phyloP scores from a whole-genome alignment of 2,888 invertebrate species.

The Philereme transversata region DNA sequence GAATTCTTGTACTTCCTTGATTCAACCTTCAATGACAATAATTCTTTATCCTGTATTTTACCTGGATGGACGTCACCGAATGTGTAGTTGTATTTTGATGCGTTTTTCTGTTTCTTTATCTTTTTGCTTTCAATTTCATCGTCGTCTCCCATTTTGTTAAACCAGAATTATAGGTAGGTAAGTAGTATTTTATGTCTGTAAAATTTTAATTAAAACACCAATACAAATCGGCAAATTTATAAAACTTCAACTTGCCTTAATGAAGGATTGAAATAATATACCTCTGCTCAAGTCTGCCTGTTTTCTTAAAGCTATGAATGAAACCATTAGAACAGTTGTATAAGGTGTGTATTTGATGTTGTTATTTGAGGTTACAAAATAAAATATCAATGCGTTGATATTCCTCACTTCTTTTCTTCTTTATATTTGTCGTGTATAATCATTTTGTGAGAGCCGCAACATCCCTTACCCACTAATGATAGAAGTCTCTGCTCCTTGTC shows the following conservation, averaged over 20 bases:
- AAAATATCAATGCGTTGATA: slow-evolving; percentile 62
- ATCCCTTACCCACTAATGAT: slow-evolving; percentile 64
- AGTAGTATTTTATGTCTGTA: slow-evolving; percentile 3
- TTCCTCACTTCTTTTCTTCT: slow-evolving; percentile 48
- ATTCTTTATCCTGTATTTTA: slow-evolving; percentile 38
- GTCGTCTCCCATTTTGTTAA: slow-evolving; percentile 59
- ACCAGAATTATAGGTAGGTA: not conserved
- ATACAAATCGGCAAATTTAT: no score
- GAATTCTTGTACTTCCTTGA: no score
- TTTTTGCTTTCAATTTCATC: slow-evolving; percentile 66
- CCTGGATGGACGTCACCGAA: slow-evolving; percentile 82
- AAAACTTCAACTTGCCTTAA: no score
- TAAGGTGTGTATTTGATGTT: slow-evolving; percentile 46
- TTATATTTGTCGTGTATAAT: slow-evolving; percentile 68
- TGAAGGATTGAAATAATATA: no score
- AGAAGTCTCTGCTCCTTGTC: slow-evolving; percentile 70
- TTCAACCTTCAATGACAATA: no score
- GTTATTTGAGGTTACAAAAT: slow-evolving; percentile 73
- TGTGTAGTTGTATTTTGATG: slow-evolving; percentile 76
- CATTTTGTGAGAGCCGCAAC: slow-evolving; percentile 73
- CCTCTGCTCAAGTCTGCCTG: not conserved
- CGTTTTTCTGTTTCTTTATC: slow-evolving; percentile 72
- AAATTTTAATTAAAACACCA: not conserved
- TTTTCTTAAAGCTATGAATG: slow-evolving; percentile 9
- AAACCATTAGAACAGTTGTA: slow-evolving; percentile 40